Percentiles rank a stretch among this genome's conserved stretches.
These are phyloP conservation scores for Scolopax bukidnonensis DNA, from an alignment of 2,797 vertebrate species.

Conservation along the genomic window DNA sequence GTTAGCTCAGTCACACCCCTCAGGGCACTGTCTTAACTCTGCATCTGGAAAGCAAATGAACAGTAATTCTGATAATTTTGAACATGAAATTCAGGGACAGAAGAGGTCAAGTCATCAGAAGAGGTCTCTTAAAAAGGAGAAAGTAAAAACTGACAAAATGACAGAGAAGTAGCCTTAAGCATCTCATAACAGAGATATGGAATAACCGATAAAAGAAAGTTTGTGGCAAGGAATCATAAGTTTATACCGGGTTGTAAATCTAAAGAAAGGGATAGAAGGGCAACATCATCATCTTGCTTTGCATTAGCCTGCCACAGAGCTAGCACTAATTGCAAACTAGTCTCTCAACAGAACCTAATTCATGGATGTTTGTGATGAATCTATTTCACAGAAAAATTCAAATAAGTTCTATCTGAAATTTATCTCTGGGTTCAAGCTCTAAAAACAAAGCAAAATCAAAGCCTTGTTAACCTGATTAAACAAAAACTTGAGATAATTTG, in stretches of 20 bases:
- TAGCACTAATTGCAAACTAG: not conserved
- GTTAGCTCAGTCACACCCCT: slow-evolving; percentile 28
- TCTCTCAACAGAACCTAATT: not conserved
- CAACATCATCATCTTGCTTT: not conserved
- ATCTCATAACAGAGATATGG: not conserved
- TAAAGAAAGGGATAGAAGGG: not conserved
- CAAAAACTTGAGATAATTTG: not conserved
- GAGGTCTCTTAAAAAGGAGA: not conserved
- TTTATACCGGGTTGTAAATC: not conserved
- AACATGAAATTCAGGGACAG: slow-evolving; percentile 4
- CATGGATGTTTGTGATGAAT: not conserved
- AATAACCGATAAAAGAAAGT: slow-evolving; percentile 60
- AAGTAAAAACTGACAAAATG: slow-evolving; percentile 37
- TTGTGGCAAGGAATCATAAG: slow-evolving; percentile 35
- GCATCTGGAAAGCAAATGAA: slow-evolving; percentile 39
- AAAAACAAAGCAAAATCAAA: slow-evolving; percentile 8
- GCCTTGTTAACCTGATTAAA: not conserved
- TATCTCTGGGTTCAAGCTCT: not conserved
- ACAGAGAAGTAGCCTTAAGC: not conserved
- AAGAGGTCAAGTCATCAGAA: slow-evolving; percentile 6
- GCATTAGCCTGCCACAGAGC: not conserved
- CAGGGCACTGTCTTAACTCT: slow-evolving; percentile 37
- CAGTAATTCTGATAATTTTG: slow-evolving; percentile 21
- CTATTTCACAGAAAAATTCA: not conserved
- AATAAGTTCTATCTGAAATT: not conserved